A percentile compares a stretch with the other conserved stretches of the same genome.
phyloP scores from a whole-genome alignment of 2,113 vertebrate species.

The Pomatorhinus ruficollis region DNA sequence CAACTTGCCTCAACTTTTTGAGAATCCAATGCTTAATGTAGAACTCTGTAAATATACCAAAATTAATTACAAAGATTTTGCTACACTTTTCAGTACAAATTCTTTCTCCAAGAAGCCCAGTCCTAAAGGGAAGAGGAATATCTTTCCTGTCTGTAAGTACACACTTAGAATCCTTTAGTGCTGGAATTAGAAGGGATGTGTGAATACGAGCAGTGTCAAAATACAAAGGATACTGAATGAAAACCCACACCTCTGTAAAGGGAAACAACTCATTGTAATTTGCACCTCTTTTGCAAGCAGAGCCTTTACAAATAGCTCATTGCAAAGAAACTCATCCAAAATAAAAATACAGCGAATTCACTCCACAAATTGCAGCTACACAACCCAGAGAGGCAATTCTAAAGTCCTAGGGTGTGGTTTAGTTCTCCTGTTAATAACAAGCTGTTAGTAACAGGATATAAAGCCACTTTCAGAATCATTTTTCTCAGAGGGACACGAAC shows the following conservation, averaged over 20 bases:
- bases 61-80: not conserved
- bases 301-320: slow-evolving; percentile 61
- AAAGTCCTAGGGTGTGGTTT: not conserved
- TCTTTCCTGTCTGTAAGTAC: not conserved
- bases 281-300: slow-evolving; percentile 84
- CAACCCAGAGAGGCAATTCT: not conserved
- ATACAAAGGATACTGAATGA: slow-evolving; percentile 70
- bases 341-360: not conserved
- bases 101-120: not conserved
- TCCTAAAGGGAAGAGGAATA: not conserved
- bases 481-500: not conserved
- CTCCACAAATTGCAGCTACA: not conserved
- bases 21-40: not conserved
- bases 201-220: slow-evolving; percentile 80
- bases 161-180: slow-evolving; percentile 62
- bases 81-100: not conserved
- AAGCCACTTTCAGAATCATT: not conserved
- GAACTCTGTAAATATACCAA: not conserved
- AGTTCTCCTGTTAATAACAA: not conserved
- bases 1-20: not conserved
- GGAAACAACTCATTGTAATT: slow-evolving; percentile 77
- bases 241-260: slow-evolving; percentile 71
- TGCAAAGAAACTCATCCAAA: not conserved
- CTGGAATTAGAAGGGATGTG: slow-evolving; percentile 86
- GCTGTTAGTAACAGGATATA: not conserved